A percentile compares a stretch with the other conserved stretches of the same genome.
Conservation (phyloP, 2,888 invertebrate genomes). For the Sesamia inferens region DNA sequence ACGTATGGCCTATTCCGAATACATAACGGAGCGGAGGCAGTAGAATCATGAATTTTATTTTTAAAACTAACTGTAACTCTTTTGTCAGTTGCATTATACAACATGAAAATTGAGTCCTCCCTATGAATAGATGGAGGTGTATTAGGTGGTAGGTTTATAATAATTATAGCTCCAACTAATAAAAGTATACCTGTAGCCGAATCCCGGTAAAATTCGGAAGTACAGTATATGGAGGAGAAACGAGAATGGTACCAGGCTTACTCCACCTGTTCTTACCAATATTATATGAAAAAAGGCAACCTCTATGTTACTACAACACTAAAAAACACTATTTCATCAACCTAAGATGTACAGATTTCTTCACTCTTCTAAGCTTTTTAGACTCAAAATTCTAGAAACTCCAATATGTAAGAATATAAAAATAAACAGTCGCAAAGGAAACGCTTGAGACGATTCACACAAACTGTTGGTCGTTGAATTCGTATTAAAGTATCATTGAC, state of each 20-base stretch:
- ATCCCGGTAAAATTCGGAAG: neutral
- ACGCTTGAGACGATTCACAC: slow-evolving; percentile 31
- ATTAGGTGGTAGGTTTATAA: neutral
- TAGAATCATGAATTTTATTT: neutral
- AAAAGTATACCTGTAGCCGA: neutral
- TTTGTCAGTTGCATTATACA: neutral
- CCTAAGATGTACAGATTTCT: slow-evolving; percentile 4
- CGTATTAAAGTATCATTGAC: slow-evolving; percentile 32
- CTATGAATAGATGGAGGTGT: neutral
- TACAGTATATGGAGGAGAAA: neutral
- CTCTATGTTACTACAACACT: neutral
- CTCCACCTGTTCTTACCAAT: neutral
- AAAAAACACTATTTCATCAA: neutral
- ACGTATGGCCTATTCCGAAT: neutral
- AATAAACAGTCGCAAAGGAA: slow-evolving; percentile 23
- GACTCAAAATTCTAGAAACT: slow-evolving; percentile 25
- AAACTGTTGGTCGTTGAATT: slow-evolving; percentile 31
- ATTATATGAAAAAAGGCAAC: neutral
- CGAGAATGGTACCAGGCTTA: neutral
- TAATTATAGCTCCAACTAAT: neutral
- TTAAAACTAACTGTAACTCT: neutral
- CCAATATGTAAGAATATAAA: slow-evolving; percentile 34
- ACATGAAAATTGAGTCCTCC: neutral
- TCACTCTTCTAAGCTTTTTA: slow-evolving; percentile 5
- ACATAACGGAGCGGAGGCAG: neutral